Base-by-base conservation (phyloP, 1,140 invertebrate genomes). In the Ips typographus region DNA sequence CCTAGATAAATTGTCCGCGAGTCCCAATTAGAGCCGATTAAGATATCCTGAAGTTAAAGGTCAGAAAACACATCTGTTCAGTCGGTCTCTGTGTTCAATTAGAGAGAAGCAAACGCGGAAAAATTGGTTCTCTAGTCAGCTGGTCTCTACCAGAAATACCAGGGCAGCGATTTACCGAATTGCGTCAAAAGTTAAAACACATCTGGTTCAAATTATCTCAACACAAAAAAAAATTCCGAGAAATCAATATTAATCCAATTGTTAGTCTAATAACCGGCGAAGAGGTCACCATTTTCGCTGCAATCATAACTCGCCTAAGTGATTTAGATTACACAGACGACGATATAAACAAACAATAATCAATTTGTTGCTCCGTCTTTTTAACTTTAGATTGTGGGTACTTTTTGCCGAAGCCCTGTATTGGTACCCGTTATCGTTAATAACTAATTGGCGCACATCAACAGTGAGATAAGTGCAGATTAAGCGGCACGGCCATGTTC, bases 391-490 rank as follows among this genome's bases (percentile, higher is more conserved):
- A 55, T 55, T 22, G 8, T 1, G 7, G 52, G 8, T 55, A 59
- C 56, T 67, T 58, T 58, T 22, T 44, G 40, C 40, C 3, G 2
- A 4, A 2, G 43, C 65, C 65, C 57, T n/a, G 44, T 68, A 66
- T 40, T 42, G 36, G 4, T 37, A 53, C 5, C 1, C 7, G 40
- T 61, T 52, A 68, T 60, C 47, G 38, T 7, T n/a, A 58, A 39
- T 52, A 36, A 42, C 22, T 69, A 69, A 69, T 69, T 69, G 49
- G 60, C 42, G 5, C 67, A 69, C 60, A 69, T 63, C 52, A 61
- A 60, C 52, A 42, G 22, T 52, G 65, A 69, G 58, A 69, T 68
- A 68, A 39, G 44, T 40, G 43, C 67, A 69, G 67, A 69, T 69
- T 69, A 69, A 44, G 44, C 49, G 38, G 6, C 7, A 42, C 59